Base-by-base conservation (phyloP, 2,888 invertebrate species). In the Xanthorhoe designata region DNA sequence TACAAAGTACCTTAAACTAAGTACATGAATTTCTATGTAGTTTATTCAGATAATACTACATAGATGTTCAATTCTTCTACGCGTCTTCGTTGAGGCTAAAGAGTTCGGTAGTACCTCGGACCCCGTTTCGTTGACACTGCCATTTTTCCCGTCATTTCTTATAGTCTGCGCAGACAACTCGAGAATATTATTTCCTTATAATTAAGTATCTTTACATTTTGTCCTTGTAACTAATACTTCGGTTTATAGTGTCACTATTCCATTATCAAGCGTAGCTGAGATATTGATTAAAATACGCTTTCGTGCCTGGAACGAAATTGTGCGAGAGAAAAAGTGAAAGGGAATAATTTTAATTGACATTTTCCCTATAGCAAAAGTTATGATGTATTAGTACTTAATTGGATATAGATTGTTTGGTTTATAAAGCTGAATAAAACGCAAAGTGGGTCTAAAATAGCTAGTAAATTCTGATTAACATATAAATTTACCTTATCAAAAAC, bases 301-400 rank as follows among this genome's bases (percentile, higher is more conserved):
- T 18, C 19, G 54, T 60, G 63, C 52, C 67, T 67, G 67, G 7
- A 63, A 67, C 19, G 45, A 59, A 54, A 62, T 24, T 10, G 35
- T 47, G 47, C 35, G 24, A 57, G 29, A 29, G 10, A 10, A 45
- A 45, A n/a, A 3, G 15, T 47, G 8, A 47, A 15, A 47, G 17
- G 15, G 8, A 47, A 15, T 17, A 15, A 15, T 8, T 4, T 17
- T 47, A 5, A 47, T 15, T 3, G 47, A 1, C 4, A 47, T 15
- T 15, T 13, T 42, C 13, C 2, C 1, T 42, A 42, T 13, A 32
- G 32, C 32, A 32, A 32, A 32, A 32, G 32, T 32, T 6, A 32
- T 32, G 32, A 32, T 24, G 24, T 24, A 24, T 24, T n/a, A n/a
- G n/a, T n/a, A n/a, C n/a, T n/a, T n/a, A n/a, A n/a, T 24, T 24